A percentile compares a stretch with the other conserved stretches of the same genome.
These are phyloP conservation scores for Blomia tropicalis DNA, from an alignment of 2,888 invertebrate species.

Conservation along the genomic window DNA sequence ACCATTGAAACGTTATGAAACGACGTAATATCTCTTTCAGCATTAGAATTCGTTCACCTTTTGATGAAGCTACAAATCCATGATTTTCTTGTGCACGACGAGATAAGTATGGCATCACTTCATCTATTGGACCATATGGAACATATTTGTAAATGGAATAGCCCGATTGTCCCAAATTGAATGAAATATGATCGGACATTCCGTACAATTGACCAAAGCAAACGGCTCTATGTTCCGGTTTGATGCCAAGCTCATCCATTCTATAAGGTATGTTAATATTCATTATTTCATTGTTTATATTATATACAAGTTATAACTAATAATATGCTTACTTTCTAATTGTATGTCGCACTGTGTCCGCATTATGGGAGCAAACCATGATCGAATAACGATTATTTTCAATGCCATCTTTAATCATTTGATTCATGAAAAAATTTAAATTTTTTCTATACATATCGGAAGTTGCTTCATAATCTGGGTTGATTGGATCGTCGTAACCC, in stretches of 20 bases:
- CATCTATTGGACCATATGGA: slow-evolving; percentile 93
- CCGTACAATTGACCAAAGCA: slow-evolving; percentile 97
- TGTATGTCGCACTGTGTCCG: slow-evolving; percentile 88
- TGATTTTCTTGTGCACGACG: slow-evolving; percentile 91
- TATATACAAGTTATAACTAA: not conserved
- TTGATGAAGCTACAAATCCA: slow-evolving; percentile 73
- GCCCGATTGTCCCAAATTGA: slow-evolving; percentile 92
- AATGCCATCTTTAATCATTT: slow-evolving; percentile 38
- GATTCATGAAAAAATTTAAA: slow-evolving; percentile 26
- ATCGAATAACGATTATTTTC: slow-evolving; percentile 61
- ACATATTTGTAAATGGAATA: slow-evolving; percentile 99
- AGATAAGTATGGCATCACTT: slow-evolving; percentile 92
- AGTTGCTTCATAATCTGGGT: slow-evolving; percentile 75
- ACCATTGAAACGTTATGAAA: slow-evolving; percentile 44
- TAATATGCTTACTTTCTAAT: slow-evolving; percentile 54
- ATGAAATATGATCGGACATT: slow-evolving; percentile 98
- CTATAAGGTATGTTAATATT: slow-evolving; percentile 37
- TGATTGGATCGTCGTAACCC: slow-evolving; percentile 89
- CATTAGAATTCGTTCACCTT: slow-evolving; percentile 73
- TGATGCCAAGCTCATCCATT: slow-evolving; percentile 68
- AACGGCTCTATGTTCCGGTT: slow-evolving; percentile 77
- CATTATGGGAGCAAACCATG: slow-evolving; percentile 98
- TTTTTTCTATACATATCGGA: slow-evolving; percentile 77
- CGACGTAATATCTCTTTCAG: slow-evolving; percentile 62
- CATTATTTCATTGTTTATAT: not conserved